Base-by-base conservation (phyloP, 2,113 vertebrate genomes). In the Alligator mississippiensis region DNA sequence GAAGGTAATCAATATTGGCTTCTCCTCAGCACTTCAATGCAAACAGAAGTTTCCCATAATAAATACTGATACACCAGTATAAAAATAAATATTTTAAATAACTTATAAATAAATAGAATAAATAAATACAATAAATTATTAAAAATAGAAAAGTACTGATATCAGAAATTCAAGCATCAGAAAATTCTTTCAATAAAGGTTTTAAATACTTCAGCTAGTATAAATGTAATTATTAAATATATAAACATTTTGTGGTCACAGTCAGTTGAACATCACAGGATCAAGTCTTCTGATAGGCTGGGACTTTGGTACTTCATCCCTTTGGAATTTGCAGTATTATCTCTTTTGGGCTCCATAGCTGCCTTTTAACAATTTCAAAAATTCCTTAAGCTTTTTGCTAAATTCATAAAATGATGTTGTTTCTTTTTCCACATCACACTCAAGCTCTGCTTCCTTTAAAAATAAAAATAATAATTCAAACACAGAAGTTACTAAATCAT, bases 101-200 rank as follows among this genome's bases (percentile, higher is more conserved):
- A 64, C 24, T 47, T 2, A 11, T 25, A 87, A 95, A 97, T 96
- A 97, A 97, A 97, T 96, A 96, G 19, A 92, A 95, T 93, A 94
- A 96, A 91, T 93, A 85, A 11, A 0, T 76, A 87, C 82, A 91
- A 38, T 38, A 21, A 21, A 13, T 72, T 21, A 38, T 38, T 34
- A 72, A 6, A 72, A 38, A 22, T 22, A 5, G 18, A 47, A 74
- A 74, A 15, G 18, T 22, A 38, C n/a, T 21, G 24, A 19, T 18
- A 14, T 14, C 11, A 74, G 70, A 34, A 38, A 47, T 74, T 21
- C 34, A 34, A 30, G n/a, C 22, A 70, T 70, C 70, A 74, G 30
- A 21, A 34, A 11, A 47, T 47, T 34, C 24, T 74, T 24, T 74
- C 70, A 4, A 13, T 38, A 74, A 19, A 38, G 47, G 19, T 74